Base-by-base conservation (phyloP, 2,888 invertebrate genomes). In the Dynastes maya region DNA sequence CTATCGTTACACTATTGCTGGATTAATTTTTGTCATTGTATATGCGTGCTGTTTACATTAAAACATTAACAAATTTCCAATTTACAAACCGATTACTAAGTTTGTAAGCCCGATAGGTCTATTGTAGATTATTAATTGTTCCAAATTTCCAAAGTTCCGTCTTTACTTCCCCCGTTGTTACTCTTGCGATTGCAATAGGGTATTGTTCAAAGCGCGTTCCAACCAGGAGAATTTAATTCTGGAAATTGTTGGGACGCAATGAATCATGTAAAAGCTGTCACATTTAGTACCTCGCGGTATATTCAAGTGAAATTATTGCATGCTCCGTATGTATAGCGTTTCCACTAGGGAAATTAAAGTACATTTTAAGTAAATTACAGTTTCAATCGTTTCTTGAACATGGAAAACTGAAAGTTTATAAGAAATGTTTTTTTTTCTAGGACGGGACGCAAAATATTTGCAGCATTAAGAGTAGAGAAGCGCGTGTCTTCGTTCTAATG, bases 201-300 rank as follows among this genome's bases (percentile, higher is more conserved):
- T 22, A 22, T 58, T 58, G 55, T 58, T 22, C 55, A 22, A 22
- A 8, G 8, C 22, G 22, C 27, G 22, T 22, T 58, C 22, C 22
- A 58, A 22, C 55, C 5, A 22, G 61, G 9, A 11, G 51, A 51
- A 51, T 68, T 51, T 68, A 68, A 68, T 68, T 51, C 49, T 27
- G 68, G 29, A 68, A 68, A 68, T 68, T 68, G 40, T 68, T 68
- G 27, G 51, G 51, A 29, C n/a, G 45, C 45, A 67, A 68, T 51
- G 51, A 68, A 68, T 68, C 51, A 68, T 63, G 8, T 29, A 32
- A 29, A 63, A 29, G 63, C 63, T 32, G 63, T 11, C 63, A 32
- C 32, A 11, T 63, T 29, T 63, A 32, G 29, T 63, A 13, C 27
- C n/a, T 29, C 9, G 29, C 13, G 9, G 63, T 32, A 32, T 63